These are phyloP conservation scores for Nesometra sesokonis DNA, from an alignment of 35 echinoderm and acorn worm species.

Conservation along the genomic window DNA sequence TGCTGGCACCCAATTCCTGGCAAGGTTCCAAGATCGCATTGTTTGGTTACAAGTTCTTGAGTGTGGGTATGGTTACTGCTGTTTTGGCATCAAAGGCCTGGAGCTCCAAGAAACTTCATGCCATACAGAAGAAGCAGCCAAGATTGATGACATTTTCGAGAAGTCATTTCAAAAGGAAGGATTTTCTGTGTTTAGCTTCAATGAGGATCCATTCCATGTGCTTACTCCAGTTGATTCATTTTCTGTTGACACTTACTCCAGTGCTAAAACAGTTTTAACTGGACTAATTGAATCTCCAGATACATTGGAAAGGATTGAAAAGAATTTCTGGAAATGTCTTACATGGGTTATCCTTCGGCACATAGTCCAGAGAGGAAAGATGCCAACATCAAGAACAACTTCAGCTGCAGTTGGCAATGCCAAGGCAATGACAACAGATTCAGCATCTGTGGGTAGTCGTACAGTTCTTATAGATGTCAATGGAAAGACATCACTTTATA, in stretches of 20 bases:
- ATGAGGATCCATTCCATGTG: slow-evolving; percentile 53
- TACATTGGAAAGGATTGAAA: slow-evolving; percentile 45
- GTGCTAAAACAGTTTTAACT: slow-evolving; percentile 78
- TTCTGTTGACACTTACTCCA: slow-evolving; percentile 78
- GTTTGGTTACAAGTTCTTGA: slow-evolving; percentile 90
- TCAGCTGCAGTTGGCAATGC: too few species aligned
- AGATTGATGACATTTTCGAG: slow-evolving; percentile 81
- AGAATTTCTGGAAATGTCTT: slow-evolving; percentile 59
- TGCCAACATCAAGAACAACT: slow-evolving; percentile 7
- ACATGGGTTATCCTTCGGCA: slow-evolving; percentile 70
- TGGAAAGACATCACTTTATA: background rate
- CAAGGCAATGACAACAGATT: background rate
- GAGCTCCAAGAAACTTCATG: slow-evolving; percentile 96
- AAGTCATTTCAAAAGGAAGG: slow-evolving; percentile 39
- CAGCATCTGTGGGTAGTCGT: slow-evolving; percentile 2
- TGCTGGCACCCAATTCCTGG: slow-evolving; percentile 39
- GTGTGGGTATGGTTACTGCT: slow-evolving; percentile 71
- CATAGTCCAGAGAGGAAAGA: slow-evolving; percentile 30
- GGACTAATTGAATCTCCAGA: slow-evolving; percentile 91
- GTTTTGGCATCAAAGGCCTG: slow-evolving; percentile 84
- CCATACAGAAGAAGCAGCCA: slow-evolving; percentile 78
- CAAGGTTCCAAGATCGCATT: slow-evolving; percentile 95
- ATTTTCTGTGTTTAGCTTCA: slow-evolving; percentile 42
- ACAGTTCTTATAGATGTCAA: background rate
- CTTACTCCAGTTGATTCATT: slow-evolving; percentile 65